Conservation (phyloP, 1,140 invertebrate species). For the Orius insidiosus region DNA sequence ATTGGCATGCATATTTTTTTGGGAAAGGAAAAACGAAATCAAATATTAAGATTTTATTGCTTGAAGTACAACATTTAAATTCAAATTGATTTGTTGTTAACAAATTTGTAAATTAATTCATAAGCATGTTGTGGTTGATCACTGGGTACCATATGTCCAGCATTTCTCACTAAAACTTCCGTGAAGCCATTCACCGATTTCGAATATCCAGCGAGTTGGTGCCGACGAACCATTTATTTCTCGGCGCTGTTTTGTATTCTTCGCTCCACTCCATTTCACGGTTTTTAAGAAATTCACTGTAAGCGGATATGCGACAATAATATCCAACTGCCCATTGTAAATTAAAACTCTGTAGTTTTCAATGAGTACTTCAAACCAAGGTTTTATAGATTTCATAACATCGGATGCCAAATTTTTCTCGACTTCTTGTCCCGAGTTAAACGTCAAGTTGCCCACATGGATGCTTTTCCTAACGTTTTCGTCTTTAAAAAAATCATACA, state of each 20-base stretch:
- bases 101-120: slow-evolving; percentile 10
- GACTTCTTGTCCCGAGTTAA: slow-evolving; percentile 32
- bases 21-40: too few species aligned
- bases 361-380: slow-evolving; percentile 50
- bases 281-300: slow-evolving; percentile 44
- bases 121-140: slow-evolving; percentile 45
- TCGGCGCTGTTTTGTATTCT: slow-evolving; percentile 41
- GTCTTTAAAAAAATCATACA: too few species aligned
- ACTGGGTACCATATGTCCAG: slow-evolving; percentile 47
- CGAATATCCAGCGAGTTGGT: slow-evolving; percentile 17
- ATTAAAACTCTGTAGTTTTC: slow-evolving; percentile 47
- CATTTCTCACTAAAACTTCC: slow-evolving; percentile 41
- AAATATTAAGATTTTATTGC: too few species aligned
- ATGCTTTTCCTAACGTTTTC: slow-evolving; percentile 33
- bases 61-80: not conserved
- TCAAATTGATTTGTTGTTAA: slow-evolving; percentile 20
- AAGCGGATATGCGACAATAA: slow-evolving; percentile 63
- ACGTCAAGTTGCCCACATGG: slow-evolving; percentile 60
- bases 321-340: slow-evolving; percentile 62
- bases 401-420: slow-evolving; percentile 53
- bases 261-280: slow-evolving; percentile 47
- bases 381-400: slow-evolving; percentile 65
- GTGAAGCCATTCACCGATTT: slow-evolving; percentile 25
- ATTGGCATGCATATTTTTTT: too few species aligned
- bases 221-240: slow-evolving; percentile 22